These are phyloP conservation scores for Micronycteris hirsuta DNA, from an alignment of 2,113 vertebrate genomes.

Conservation along the genomic window DNA sequence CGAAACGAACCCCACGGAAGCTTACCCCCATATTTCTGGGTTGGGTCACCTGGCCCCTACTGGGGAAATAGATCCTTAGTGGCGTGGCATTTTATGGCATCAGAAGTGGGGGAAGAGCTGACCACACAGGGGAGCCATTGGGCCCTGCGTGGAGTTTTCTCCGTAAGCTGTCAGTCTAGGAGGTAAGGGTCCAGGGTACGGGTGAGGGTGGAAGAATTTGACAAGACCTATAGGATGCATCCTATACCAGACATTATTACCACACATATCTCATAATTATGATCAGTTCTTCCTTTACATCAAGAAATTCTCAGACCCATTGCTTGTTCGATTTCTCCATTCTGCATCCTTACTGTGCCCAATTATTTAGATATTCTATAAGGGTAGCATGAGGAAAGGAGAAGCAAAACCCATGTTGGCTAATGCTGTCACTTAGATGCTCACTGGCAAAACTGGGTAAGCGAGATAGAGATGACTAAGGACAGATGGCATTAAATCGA, in stretches of 20 bases:
- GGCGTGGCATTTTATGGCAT: neutral
- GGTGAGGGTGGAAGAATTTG: neutral
- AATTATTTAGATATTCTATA: neutral
- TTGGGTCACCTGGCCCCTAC: neutral
- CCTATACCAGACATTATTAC: too few relatives aligned
- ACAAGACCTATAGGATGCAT: neutral
- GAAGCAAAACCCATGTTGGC: neutral
- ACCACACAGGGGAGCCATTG: neutral
- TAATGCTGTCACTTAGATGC: neutral
- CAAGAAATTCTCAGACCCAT: neutral
- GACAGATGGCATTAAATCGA: neutral
- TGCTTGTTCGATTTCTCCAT: neutral
- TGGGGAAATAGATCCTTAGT: neutral
- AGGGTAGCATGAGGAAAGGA: neutral
- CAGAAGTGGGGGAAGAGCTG: neutral
- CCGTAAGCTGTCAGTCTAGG: neutral
- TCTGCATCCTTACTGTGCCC: neutral
- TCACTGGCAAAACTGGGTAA: neutral
- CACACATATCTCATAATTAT: neutral
- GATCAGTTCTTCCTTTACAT: neutral
- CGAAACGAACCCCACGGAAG: neutral
- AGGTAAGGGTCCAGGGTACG: neutral
- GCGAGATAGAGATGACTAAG: neutral
- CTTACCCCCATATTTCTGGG: neutral
- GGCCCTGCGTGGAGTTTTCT: neutral